Conservation (phyloP, 2,797 vertebrate genomes). For the Typhlichthys eigenmanni region DNA sequence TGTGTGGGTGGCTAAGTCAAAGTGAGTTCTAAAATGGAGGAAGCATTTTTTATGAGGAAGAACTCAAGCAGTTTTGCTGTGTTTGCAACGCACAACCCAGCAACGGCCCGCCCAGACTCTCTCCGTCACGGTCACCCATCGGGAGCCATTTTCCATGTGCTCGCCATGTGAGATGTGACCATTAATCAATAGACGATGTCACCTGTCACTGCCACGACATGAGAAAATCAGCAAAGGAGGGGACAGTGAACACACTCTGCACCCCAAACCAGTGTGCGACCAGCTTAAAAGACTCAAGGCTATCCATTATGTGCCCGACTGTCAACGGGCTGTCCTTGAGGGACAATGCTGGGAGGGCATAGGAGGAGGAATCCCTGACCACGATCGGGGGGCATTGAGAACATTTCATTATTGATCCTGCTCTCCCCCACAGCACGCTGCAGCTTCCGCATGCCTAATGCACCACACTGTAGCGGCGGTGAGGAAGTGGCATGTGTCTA, state of each 20-base stretch:
- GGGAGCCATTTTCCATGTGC: constrained; percentile 31
- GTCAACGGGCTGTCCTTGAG: constrained; percentile 59
- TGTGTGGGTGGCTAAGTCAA: too few species aligned
- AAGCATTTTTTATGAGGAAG: not conserved
- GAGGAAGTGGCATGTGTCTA: not conserved
- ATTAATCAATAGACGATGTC: constrained; percentile 59
- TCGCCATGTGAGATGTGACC: constrained; percentile 31
- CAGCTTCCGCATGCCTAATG: not conserved
- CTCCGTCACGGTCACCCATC: constrained; percentile 23
- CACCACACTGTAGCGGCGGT: not conserved
- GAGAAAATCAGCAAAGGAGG: constrained; percentile 19
- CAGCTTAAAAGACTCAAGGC: constrained; percentile 36
- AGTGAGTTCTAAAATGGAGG: not conserved
- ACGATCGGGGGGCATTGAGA: constrained; percentile 14
- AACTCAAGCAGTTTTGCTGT: too few species aligned
- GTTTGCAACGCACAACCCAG: not conserved
- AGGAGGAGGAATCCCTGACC: constrained; percentile 35
- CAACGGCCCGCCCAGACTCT: not conserved
- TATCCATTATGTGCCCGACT: constrained; percentile 58
- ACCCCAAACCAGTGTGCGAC: too few species aligned
- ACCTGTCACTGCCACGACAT: constrained; percentile 38
- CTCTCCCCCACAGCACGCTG: not conserved
- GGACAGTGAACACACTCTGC: constrained; percentile 21
- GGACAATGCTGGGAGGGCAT: constrained; percentile 28
- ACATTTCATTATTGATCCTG: constrained; percentile 53